A percentile compares a stretch with the other conserved stretches of the same genome.
These are phyloP conservation scores for Tonatia bakeri DNA, from an alignment of 2,113 vertebrate genomes.

Conservation along the genomic window DNA sequence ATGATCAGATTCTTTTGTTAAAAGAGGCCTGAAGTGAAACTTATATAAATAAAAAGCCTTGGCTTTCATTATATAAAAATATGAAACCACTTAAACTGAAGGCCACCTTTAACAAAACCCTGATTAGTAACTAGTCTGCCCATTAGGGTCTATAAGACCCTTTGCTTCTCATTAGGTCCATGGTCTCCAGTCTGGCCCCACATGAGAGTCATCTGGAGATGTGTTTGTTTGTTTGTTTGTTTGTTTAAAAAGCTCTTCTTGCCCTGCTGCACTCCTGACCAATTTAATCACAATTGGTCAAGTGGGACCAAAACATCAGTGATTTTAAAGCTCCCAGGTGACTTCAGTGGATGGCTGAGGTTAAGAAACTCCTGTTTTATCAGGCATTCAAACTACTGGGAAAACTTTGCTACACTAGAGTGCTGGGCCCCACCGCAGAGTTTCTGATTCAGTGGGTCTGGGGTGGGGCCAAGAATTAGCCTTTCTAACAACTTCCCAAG, in stretches of 20 bases:
- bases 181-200: background rate
- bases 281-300: background rate
- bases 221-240: background rate
- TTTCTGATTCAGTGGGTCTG: background rate
- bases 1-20: slow-evolving; percentile 11
- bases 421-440: background rate
- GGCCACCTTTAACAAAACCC: background rate
- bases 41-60: background rate
- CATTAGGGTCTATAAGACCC: background rate
- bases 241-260: background rate
- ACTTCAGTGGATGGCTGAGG: background rate
- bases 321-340: background rate
- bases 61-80: slow-evolving; percentile 7
- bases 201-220: background rate
- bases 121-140: background rate
- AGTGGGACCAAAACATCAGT: background rate
- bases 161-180: background rate
- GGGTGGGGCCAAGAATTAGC: background rate
- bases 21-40: slow-evolving; percentile 30
- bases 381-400: background rate
- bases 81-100: slow-evolving; percentile 1
- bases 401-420: background rate
- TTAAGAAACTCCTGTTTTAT: background rate
- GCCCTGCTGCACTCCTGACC: background rate
- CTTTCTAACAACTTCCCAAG: background rate